Conservation (phyloP, 2,797 vertebrate species). For the Catamblyrhynchus diadema region DNA sequence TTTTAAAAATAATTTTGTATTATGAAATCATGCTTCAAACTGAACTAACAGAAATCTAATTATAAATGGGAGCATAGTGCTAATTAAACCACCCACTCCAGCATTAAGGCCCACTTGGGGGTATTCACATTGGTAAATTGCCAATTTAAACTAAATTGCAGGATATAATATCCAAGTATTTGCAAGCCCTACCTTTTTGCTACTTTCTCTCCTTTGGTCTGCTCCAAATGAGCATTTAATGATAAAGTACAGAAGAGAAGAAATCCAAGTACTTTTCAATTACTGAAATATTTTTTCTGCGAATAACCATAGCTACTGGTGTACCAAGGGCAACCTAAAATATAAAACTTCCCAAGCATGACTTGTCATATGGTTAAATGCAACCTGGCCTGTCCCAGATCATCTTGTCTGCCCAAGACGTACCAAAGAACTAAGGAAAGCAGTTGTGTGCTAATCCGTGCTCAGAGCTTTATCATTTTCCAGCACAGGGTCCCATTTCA, state of each 20-base stretch:
- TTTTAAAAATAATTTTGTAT: constrained; percentile 66
- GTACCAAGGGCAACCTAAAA: background rate
- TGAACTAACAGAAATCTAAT: constrained; percentile 72
- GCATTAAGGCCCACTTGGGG: constrained; percentile 65
- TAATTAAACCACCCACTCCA: constrained; percentile 75
- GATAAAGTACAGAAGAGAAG: background rate
- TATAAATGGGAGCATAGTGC: constrained; percentile 58
- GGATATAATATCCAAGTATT: background rate
- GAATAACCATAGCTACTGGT: background rate
- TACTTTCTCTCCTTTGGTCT: background rate
- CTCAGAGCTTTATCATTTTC: background rate
- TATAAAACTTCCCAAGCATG: background rate
- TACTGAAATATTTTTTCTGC: background rate
- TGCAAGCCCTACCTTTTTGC: background rate
- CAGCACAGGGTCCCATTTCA: background rate
- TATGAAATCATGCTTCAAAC: constrained; percentile 72
- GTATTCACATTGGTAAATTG: constrained; percentile 64
- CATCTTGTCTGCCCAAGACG: background rate
- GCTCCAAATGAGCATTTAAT: background rate
- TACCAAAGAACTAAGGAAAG: background rate
- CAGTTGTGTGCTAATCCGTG: background rate
- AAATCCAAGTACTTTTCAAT: background rate
- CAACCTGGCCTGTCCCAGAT: background rate
- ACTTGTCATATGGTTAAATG: background rate
- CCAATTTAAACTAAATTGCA: constrained; percentile 45